These are phyloP conservation scores for Phacellophora camtschatica DNA, from an alignment of 30 jellyfish, hydroid and myxozoan species.

Conservation along the genomic window DNA sequence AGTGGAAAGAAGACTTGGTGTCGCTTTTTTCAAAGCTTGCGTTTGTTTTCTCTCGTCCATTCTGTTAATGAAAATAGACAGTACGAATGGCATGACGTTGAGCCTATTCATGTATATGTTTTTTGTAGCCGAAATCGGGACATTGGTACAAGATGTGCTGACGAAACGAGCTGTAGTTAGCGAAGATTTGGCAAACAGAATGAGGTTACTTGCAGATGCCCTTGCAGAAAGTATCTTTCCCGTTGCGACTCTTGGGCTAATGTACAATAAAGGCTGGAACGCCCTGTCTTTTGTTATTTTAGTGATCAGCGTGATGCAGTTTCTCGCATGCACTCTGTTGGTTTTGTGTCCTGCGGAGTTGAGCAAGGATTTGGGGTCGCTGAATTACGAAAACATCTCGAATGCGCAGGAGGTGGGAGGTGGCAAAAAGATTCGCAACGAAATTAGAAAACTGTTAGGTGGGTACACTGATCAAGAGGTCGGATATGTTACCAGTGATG, in stretches of 20 bases:
- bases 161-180: conserved; percentile 3
- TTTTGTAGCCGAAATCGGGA: conserved; percentile 29
- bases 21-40: conserved; percentile 25
- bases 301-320: conserved; percentile 43
- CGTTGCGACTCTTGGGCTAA: conserved; percentile 11
- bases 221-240: conserved; percentile 47
- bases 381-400: conserved; percentile 38
- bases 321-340: conserved; percentile 36
- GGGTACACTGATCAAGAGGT: conserved; percentile 63
- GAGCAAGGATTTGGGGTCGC: conserved; percentile 11
- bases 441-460: conserved; percentile 36
- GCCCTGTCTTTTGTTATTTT: conserved; percentile 40
- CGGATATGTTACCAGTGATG: conserved; percentile 55
- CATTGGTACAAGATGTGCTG: conserved; percentile 24
- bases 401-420: conserved; percentile 34
- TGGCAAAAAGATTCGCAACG: conserved; percentile 52
- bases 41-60: conserved; percentile 42
- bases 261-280: conserved; percentile 59
- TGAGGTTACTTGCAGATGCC: conserved; percentile 28
- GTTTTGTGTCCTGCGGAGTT: conserved; percentile 29
- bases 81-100: conserved; percentile 23
- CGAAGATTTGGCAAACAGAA: neutral
- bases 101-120: conserved; percentile 42
- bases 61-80: conserved; percentile 34
- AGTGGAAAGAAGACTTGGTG: conserved; percentile 36